Percentiles rank a stretch among this genome's conserved stretches.
Evolutionary conservation across 2,888 invertebrate genomes (phyloP).

Genomic region (Xestia xanthographa): DNA sequence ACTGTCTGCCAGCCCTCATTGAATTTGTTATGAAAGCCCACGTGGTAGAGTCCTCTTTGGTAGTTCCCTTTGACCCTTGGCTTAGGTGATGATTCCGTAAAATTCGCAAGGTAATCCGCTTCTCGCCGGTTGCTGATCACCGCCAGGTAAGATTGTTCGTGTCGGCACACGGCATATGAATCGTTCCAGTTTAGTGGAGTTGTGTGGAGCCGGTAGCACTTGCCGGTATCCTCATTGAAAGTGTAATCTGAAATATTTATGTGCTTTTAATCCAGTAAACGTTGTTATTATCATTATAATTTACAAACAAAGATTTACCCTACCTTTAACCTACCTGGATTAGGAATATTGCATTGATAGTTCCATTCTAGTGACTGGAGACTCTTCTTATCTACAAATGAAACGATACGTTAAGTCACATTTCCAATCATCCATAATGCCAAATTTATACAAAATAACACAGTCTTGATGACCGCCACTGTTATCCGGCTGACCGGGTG

Average conservation of each 20-base stretch:
- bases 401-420: constrained; percentile 73
- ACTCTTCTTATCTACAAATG: constrained; percentile 82
- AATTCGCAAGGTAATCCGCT: constrained; percentile 33
- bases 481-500: neutral
- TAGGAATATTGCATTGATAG: constrained; percentile 75
- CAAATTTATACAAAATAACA: constrained; percentile 65
- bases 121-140: constrained; percentile 71
- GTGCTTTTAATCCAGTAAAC: neutral
- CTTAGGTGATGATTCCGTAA: constrained; percentile 19
- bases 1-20: constrained; percentile 73
- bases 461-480: constrained; percentile 73
- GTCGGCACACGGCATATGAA: constrained; percentile 74
- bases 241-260: constrained; percentile 73
- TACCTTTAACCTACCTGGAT: constrained; percentile 75
- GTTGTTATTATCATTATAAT: neutral
- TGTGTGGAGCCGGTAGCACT: constrained; percentile 82
- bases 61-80: constrained; percentile 18
- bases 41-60: constrained; percentile 55
- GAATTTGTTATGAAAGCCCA: constrained; percentile 71
- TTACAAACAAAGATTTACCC: neutral
- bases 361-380: constrained; percentile 78
- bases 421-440: constrained; percentile 73
- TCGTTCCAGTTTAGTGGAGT: constrained; percentile 78
- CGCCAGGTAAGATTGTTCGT: constrained; percentile 69
- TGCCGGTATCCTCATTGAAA: constrained; percentile 68